phyloP scores from a whole-genome alignment of 1,140 invertebrate species.

The Ladona fulva region DNA sequence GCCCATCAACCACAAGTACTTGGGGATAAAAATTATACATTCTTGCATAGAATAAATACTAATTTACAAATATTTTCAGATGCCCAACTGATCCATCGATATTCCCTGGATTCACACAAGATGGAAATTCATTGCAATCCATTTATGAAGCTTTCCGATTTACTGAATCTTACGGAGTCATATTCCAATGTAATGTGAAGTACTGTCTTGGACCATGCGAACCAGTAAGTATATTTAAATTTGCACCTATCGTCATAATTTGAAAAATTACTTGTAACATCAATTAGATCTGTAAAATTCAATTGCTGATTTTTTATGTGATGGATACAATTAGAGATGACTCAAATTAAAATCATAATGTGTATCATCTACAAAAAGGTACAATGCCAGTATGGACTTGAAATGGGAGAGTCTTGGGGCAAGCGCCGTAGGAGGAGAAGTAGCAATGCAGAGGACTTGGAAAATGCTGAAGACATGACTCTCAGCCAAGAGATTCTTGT shows the following conservation, averaged over 20 bases:
- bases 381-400: constrained; percentile 77
- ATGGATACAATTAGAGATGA: background rate
- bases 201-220: constrained; percentile 92
- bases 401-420: constrained; percentile 82
- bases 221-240: constrained; percentile 54
- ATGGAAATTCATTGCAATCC: constrained; percentile 79
- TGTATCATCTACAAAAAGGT: constrained; percentile 43
- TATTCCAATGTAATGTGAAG: constrained; percentile 95
- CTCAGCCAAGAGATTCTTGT: constrained; percentile 89
- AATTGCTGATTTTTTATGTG: background rate
- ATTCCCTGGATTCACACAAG: constrained; percentile 81
- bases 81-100: constrained; percentile 89
- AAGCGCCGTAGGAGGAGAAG: constrained; percentile 76
- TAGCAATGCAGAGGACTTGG: constrained; percentile 40
- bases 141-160: constrained; percentile 92
- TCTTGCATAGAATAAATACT: constrained; percentile 14
- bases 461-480: constrained; percentile 76
- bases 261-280: background rate
- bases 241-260: background rate
- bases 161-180: constrained; percentile 91
- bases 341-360: background rate
- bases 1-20: background rate
- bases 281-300: background rate
- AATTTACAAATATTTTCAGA: constrained; percentile 36
- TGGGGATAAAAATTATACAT: background rate